Base-by-base conservation (phyloP, 2,113 vertebrate species). In the Sceloporus undulatus region DNA sequence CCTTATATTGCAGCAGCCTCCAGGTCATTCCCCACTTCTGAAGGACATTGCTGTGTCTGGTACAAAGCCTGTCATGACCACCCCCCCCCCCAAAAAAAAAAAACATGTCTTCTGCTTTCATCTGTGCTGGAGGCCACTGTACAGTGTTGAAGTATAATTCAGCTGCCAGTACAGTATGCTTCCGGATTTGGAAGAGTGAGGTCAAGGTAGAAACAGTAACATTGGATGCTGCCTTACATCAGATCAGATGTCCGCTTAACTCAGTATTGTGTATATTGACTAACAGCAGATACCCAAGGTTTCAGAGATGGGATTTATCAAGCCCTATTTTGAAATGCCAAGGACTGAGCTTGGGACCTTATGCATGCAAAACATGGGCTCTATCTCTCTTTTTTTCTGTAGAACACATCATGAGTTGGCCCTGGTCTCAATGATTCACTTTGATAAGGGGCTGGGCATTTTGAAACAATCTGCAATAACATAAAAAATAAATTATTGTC, bases 401-500 rank as follows among this genome's bases (percentile, higher is more conserved):
- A 29, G 27, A 1, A 71, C 9, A 29, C 68, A 71, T 71, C 25
- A n/a, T 71, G 9, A 27, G 68, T 9, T 71, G 68, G 25, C 27
- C 1, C 68, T 71, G 68, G 5, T 71, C 9, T 66, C 65, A 21
- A 66, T 18, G 81, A 88, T 48, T 10, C n/a, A 2, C 27, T 66
- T 0, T 21, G 48, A 29, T 19, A 27, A 48, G 34, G 77, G 4
- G 40, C 40, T 3, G 3, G 59, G 56, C 48, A 59, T 80, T 21
- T 65, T 6, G 54, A 88, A 81, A 1, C 73, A 59, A 8, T 59
- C 62, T 85, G 40, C 68, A 40, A 34, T 27, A 29, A 76, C 82
- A 88, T 52, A 66, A 62, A 73, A 19, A 89, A 73, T n/a, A 74
- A 75, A 0, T 18, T 90, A 90, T 74, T 84, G 59, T 85, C 0